Evolutionary conservation across 1,140 invertebrate genomes (phyloP).

Genomic region (Callitettix versicolor): DNA sequence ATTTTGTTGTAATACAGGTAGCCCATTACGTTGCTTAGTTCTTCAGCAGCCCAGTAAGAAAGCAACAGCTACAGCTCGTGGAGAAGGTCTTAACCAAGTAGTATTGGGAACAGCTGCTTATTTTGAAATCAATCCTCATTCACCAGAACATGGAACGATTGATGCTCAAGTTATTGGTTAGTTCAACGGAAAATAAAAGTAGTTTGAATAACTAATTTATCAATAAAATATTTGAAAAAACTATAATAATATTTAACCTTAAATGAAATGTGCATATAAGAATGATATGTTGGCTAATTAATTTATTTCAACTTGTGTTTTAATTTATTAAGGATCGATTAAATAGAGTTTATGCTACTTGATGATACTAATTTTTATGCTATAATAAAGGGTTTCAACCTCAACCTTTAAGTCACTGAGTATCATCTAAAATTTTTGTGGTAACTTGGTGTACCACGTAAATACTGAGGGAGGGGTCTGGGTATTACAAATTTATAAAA

Average conservation of each 20-base stretch:
- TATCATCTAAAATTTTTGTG: no score
- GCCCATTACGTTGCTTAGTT: constrained; percentile 69
- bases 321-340: no score
- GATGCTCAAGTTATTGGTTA: constrained; percentile 26
- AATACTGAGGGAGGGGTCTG: no score
- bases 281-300: no score
- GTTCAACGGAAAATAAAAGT: background rate
- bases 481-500: no score
- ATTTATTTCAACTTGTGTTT: no score
- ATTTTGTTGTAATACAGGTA: constrained; percentile 43
- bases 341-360: no score
- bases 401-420: no score
- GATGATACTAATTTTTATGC: no score
- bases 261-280: background rate
- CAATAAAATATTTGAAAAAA: no score
- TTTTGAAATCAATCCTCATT: constrained; percentile 43
- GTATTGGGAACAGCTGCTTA: constrained; percentile 43
- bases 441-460: no score
- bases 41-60: constrained; percentile 34
- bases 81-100: constrained; percentile 44
- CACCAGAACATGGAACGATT: constrained; percentile 25
- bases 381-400: no score
- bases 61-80: constrained; percentile 29
- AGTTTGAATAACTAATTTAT: background rate
- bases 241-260: background rate